These are phyloP conservation scores for Schizopygopsis malacanthus DNA, from an alignment of 2,797 vertebrate species.

Conservation along the genomic window DNA sequence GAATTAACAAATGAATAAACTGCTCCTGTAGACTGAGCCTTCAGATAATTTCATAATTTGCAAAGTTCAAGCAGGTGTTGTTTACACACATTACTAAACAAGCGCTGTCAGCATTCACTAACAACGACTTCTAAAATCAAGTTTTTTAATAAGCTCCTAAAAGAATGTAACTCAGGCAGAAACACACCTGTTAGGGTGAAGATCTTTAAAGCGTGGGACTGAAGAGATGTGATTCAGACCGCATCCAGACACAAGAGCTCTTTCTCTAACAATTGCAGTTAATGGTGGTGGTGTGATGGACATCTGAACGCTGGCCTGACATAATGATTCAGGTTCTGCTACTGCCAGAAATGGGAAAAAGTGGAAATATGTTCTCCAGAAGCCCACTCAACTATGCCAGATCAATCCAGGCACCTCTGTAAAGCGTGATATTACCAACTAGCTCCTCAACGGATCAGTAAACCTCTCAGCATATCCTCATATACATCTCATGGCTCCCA, in stretches of 20 bases:
- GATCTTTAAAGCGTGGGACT: neutral
- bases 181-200: neutral
- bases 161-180: neutral
- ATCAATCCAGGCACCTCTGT: neutral
- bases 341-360: constrained; percentile 1
- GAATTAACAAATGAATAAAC: constrained; percentile 5
- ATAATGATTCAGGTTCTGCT: constrained; percentile 1
- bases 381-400: neutral
- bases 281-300: constrained; percentile 14
- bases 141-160: constrained; percentile 24
- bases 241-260: neutral
- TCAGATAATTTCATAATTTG: neutral
- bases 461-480: neutral
- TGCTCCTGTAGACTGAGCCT: neutral
- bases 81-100: constrained; percentile 13
- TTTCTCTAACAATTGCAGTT: neutral
- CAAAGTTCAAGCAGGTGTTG: constrained; percentile 32
- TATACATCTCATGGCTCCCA: neutral
- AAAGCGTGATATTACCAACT: constrained; percentile 12
- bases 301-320: neutral
- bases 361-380: constrained; percentile 12
- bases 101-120: neutral
- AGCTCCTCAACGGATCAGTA: constrained; percentile 2
- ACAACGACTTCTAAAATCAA: neutral
- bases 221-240: neutral